Evolutionary conservation across 2,113 vertebrate species (phyloP).

Genomic region (Zootoca vivipara): DNA sequence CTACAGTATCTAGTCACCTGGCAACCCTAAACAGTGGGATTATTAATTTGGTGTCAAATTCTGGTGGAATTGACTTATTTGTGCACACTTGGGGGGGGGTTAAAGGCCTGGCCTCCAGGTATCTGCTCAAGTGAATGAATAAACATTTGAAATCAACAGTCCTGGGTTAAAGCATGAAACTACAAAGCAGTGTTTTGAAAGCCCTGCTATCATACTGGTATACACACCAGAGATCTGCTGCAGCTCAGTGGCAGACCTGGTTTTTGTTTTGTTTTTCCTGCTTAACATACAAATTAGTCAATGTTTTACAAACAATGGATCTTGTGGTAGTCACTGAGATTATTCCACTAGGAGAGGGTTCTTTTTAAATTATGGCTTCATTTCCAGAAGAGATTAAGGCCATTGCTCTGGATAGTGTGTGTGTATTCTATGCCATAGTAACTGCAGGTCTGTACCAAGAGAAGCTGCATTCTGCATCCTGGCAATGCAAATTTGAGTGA

Average conservation of each 20-base stretch:
- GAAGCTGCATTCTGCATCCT: not conserved
- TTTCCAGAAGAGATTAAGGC: slow-evolving; percentile 52
- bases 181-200: not conserved
- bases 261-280: not conserved
- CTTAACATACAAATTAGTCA: not conserved
- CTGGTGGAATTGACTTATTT: not conserved
- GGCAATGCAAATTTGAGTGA: not conserved
- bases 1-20: not conserved
- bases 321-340: slow-evolving; percentile 33
- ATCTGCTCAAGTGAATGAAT: not conserved
- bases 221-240: not conserved
- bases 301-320: not conserved
- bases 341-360: not conserved
- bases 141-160: not conserved
- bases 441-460: not conserved
- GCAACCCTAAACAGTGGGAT: not conserved
- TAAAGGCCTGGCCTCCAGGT: not conserved
- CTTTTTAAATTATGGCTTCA: slow-evolving; percentile 16
- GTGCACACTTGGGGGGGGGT: not conserved
- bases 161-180: not conserved
- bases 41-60: not conserved
- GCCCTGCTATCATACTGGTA: not conserved
- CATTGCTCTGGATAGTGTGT: not conserved
- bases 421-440: not conserved
- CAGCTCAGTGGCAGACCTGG: not conserved